Evolutionary conservation across 2,888 invertebrate genomes (phyloP).

Genomic region (Cinara cedri): DNA sequence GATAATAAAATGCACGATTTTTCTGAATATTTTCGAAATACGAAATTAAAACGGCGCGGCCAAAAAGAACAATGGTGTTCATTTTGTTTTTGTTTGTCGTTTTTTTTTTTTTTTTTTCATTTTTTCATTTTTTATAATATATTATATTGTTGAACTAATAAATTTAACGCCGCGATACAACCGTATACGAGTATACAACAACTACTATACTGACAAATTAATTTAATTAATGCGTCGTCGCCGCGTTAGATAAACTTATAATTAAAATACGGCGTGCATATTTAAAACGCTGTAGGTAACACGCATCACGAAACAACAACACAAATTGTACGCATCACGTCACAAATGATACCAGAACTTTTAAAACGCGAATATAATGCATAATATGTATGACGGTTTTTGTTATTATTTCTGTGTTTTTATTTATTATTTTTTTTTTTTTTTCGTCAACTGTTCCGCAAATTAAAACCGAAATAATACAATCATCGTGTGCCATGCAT

Average conservation of each 20-base stretch:
- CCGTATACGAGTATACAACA: neutral
- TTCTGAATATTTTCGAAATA: neutral
- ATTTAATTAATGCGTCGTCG: constrained; percentile 10
- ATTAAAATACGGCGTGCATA: constrained; percentile 22
- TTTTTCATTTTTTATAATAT: neutral
- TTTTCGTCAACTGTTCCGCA: neutral
- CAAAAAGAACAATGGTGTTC: constrained; percentile 3
- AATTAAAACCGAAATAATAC: neutral
- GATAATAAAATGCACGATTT: neutral
- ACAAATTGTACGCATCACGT: constrained; percentile 1
- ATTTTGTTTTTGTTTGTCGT: too few species aligned
- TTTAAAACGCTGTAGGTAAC: constrained; percentile 22
- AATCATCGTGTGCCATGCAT: too few species aligned
- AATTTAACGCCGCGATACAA: constrained; percentile 8
- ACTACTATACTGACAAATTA: neutral
- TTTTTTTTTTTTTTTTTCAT: constrained; percentile 7
- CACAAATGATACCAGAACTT: constrained; percentile 21
- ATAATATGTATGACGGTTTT: too few species aligned
- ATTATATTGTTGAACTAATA: constrained; percentile 7
- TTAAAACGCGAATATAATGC: neutral
- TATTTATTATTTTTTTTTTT: neutral
- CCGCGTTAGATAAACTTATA: constrained; percentile 26
- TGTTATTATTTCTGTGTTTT: too few species aligned
- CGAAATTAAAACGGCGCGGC: neutral
- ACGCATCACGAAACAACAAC: too few species aligned